Base-by-base conservation (phyloP, 2,797 vertebrate genomes). In the Dromococcyx pavoninus region DNA sequence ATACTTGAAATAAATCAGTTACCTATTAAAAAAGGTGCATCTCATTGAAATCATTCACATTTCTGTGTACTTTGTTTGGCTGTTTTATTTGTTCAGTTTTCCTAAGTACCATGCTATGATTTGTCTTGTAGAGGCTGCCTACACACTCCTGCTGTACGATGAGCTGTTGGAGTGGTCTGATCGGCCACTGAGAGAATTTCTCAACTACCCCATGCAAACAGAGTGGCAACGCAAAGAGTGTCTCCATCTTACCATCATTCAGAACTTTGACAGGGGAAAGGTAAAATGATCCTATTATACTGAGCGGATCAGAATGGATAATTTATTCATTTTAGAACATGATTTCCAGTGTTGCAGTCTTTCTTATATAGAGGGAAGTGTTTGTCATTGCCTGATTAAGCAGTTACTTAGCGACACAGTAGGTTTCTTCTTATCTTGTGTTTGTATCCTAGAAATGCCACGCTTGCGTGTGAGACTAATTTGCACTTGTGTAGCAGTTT, bases 151-250 rank as follows among this genome's bases (percentile, higher is more conserved):
- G 84, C 97, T 99, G 37, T 99, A 99, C 1, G 99, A 99, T 7
- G 99, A 99, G 97, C 95, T 99, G 53, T 66, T 99, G 95, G 99
- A 99, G 67, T 99, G 99, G 99, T 99, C 99, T 0, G 99, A 99
- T 28, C 97, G 99, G 74, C 99, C 99, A 0, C 98, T 99, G 66
- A 94, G 99, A 85, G 99, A 99, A 96, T 99, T 99, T 79, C 98
- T 99, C 88, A 99, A 97, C 98, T 99, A 99, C 95, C 99, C 99
- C 92, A 99, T 99, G 99, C 99, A 99, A 95, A 99, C 98, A 13
- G 99, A 99, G 95, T 99, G 99, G 99, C 99, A 99, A 66, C 98
- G 99, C n/a, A 99, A 99, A 92, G 99, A 99, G 94, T 99, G 98
- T 61, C 98, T 99, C 88, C 99, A 99, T 91, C 99, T 99, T 95